Evolutionary conservation across 2,113 vertebrate species (phyloP), one percentile per base, ranked within the genome.

Genomic region (Phylloscopus trochiloides): DNA sequence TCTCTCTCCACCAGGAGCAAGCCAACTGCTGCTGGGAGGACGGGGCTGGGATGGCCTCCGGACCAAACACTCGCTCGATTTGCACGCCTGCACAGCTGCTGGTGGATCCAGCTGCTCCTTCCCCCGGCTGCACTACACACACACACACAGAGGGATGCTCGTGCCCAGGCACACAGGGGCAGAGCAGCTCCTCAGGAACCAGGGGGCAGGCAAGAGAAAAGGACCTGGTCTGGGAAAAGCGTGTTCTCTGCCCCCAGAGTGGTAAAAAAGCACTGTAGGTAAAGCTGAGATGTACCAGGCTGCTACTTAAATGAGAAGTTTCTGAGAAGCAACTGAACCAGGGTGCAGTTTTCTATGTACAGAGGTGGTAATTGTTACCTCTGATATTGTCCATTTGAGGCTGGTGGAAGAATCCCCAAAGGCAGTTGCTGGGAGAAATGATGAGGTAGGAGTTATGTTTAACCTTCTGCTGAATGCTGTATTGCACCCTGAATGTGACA

Each of bases 61-160:
- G 95, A 95, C 86, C 95, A 84, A 77, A 86, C 96, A 92, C 95
- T 94, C 81, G 86, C 92, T 92, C 8, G 0, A 96, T 97, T 95
- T 96, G 88, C 94, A 48, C 3, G 89, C 92, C 76, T 94, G 92
- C 80, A 57, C 0, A 50, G 83, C 73, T 94, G 86, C 95, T 96
- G 95, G 94, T 97, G 92, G 90, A 75, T 94, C 88, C 94, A 97
- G 92, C 90, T 94, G 95, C 90, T 95, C 45, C 79, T 94, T 92
- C 68, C 70, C 47, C 61, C 0, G 1, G 28, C 75, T 90, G 82
- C 57, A 55, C 80, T 4, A 16, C 50, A 10, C 65, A 17, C 48
- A 29, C 57, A 26, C 22, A n/a, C 47, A 65, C 52, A 42, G 6
- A 4, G 75, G 61, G 75, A 92, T 1, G 9, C 32, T 80, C 7